A percentile compares a stretch with the other conserved stretches of the same genome.
These are phyloP conservation scores for Oxytorus armatus DNA, from an alignment of 2,888 invertebrate genomes.

Conservation along the genomic window DNA sequence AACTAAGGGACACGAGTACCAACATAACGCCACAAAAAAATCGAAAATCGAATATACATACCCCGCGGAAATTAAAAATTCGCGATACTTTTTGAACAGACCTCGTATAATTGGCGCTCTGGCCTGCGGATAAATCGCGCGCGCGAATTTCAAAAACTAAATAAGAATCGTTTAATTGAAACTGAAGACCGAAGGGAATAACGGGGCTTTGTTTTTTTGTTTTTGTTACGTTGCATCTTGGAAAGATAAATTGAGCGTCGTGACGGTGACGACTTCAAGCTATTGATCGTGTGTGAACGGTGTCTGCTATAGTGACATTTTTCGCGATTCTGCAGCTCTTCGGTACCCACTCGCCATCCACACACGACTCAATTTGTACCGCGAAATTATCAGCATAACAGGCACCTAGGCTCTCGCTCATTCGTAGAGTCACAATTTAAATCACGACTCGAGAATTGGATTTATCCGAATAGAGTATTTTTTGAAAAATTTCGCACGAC, in stretches of 20 bases:
- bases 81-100: no score
- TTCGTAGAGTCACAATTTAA: conserved; percentile 6
- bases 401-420: conserved; percentile 7
- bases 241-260: not conserved
- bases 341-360: no score
- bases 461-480: not conserved
- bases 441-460: conserved; percentile 6
- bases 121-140: not conserved
- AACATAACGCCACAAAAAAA: no score
- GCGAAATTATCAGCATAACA: conserved; percentile 59
- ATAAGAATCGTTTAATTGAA: not conserved
- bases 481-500: not conserved
- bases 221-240: not conserved
- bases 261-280: conserved; percentile 39
- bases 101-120: not conserved
- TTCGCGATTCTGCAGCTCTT: conserved; percentile 25
- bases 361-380: conserved; percentile 22
- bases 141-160: not conserved
- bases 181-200: not conserved
- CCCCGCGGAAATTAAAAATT: no score
- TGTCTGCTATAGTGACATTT: conserved; percentile 57
- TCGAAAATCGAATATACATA: no score
- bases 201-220: not conserved
- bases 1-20: no score
- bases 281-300: conserved; percentile 14